A percentile compares a stretch with the other conserved stretches of the same genome.
Evolutionary conservation across 2,797 vertebrate genomes (phyloP).

Genomic region (Chaetophractus vellerosus): DNA sequence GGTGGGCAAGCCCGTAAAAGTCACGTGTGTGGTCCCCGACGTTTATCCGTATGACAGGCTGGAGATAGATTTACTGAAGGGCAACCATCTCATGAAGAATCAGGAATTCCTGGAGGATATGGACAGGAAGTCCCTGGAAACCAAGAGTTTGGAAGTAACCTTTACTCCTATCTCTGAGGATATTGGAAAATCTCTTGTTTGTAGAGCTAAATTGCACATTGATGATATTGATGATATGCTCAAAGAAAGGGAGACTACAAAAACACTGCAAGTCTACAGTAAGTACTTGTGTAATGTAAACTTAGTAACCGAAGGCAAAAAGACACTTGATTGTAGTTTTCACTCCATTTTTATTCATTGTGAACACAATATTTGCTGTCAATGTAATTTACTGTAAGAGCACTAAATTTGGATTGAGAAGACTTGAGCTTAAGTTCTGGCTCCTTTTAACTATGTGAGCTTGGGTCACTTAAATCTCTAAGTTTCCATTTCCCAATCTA

Average conservation of each 20-base stretch:
- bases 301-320: background rate
- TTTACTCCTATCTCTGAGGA: constrained; percentile 85
- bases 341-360: background rate
- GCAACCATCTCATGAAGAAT: constrained; percentile 1
- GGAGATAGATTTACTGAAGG: constrained; percentile 89
- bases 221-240: constrained; percentile 63
- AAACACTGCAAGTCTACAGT: constrained; percentile 91
- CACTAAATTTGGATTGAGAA: background rate
- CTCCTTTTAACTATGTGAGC: background rate
- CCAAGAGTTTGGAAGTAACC: constrained; percentile 87
- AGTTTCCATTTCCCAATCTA: background rate
- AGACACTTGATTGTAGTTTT: background rate
- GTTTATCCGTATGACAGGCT: constrained; percentile 91
- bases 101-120: constrained; percentile 64
- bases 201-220: constrained; percentile 89
- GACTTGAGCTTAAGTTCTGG: background rate
- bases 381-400: background rate
- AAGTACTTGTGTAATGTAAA: constrained; percentile 85
- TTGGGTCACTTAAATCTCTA: background rate
- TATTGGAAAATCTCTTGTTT: constrained; percentile 89
- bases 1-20: constrained; percentile 84
- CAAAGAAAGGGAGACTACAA: constrained; percentile 83
- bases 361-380: background rate
- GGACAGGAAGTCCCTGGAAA: constrained; percentile 78
- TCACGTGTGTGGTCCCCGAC: constrained; percentile 90